Conservation (phyloP, 2,797 vertebrate genomes). For the Rhadinocentrus ornatus region DNA sequence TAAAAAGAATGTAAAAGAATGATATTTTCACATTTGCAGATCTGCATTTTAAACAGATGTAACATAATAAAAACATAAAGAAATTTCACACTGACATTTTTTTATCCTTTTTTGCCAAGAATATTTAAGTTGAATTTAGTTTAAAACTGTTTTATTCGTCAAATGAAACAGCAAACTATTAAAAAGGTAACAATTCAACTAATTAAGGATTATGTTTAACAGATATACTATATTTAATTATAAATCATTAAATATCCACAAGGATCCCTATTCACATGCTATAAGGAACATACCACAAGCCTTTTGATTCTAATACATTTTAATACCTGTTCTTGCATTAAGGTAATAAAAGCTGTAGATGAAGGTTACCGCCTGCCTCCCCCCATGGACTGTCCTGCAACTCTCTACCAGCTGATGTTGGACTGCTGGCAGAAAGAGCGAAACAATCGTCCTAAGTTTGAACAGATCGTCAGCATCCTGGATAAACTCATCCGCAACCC, state of each 20-base stretch:
- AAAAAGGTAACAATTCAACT: neutral
- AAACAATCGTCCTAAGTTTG: constrained; percentile 98
- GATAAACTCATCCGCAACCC: constrained; percentile 98
- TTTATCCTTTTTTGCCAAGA: neutral
- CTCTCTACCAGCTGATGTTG: constrained; percentile 98
- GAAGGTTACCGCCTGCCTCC: constrained; percentile 97
- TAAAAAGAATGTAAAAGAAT: neutral
- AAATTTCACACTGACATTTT: neutral
- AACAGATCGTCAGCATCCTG: constrained; percentile 98
- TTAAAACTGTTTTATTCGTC: neutral
- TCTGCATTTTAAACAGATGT: neutral
- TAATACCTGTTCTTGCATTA: constrained; percentile 6
- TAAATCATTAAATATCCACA: neutral
- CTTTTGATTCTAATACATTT: neutral
- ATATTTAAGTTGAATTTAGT: neutral
- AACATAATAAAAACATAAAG: neutral
- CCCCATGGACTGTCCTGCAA: constrained; percentile 98
- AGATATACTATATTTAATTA: neutral
- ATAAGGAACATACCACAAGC: neutral
- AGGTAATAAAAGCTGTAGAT: constrained; percentile 99
- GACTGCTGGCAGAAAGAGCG: constrained; percentile 99
- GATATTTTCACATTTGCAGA: neutral
- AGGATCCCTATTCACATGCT: neutral
- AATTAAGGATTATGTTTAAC: neutral
- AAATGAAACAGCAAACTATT: neutral